phyloP scores from a whole-genome alignment of 2,888 invertebrate species.

The Spisula subtruncata region DNA sequence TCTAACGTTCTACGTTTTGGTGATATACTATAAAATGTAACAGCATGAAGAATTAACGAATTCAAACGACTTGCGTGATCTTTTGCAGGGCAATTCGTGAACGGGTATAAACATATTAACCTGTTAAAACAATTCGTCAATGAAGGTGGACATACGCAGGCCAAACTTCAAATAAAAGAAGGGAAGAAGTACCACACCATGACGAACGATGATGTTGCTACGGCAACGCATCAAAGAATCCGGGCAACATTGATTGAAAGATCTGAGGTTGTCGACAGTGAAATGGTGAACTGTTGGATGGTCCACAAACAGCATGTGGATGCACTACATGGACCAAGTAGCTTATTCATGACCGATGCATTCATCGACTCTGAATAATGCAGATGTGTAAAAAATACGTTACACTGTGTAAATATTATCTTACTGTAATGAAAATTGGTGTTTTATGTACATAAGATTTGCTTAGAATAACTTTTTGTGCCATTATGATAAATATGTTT shows the following conservation, averaged over 20 bases:
- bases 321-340: slow-evolving; percentile 31
- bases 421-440: too few relatives aligned
- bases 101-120: slow-evolving; percentile 62
- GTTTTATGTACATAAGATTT: too few relatives aligned
- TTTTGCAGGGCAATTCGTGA: slow-evolving; percentile 66
- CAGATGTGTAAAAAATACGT: neutral
- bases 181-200: neutral
- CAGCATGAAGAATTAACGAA: too few relatives aligned
- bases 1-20: too few relatives aligned
- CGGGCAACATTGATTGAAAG: slow-evolving; percentile 52
- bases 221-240: slow-evolving; percentile 42
- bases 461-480: too few relatives aligned
- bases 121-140: slow-evolving; percentile 50
- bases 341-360: slow-evolving; percentile 20
- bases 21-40: too few relatives aligned
- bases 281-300: slow-evolving; percentile 64
- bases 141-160: slow-evolving; percentile 47
- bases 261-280: slow-evolving; percentile 50
- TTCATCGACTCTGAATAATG: slow-evolving; percentile 13
- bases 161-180: slow-evolving; percentile 59
- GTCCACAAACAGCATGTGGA: slow-evolving; percentile 49
- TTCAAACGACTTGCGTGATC: neutral
- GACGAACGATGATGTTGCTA: neutral
- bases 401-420: neutral
- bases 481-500: too few relatives aligned